These are phyloP conservation scores for Trichogramma evanescens DNA, from an alignment of 2,888 invertebrate genomes.

Conservation along the genomic window DNA sequence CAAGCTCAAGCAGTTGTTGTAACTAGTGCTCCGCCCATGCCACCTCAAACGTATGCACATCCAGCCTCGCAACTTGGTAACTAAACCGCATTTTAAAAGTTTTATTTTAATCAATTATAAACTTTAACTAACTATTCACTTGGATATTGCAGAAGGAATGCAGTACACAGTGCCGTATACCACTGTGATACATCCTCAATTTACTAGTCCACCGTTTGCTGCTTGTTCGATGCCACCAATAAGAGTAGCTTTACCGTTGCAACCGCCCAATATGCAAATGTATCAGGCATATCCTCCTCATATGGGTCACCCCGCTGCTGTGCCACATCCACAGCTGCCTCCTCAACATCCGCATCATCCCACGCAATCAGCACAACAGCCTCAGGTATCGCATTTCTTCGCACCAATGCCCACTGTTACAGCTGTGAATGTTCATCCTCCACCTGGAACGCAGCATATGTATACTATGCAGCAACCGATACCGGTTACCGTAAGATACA, in stretches of 20 bases:
- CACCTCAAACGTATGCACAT: constrained; percentile 54
- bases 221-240: constrained; percentile 52
- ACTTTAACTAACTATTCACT: not conserved
- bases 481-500: constrained; percentile 36
- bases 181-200: constrained; percentile 62
- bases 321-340: constrained; percentile 45
- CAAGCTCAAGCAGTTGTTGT: constrained; percentile 50
- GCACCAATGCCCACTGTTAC: constrained; percentile 40
- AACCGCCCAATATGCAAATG: constrained; percentile 51
- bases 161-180: constrained; percentile 62
- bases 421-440: constrained; percentile 40
- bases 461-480: constrained; percentile 44
- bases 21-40: constrained; percentile 49
- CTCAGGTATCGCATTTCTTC: constrained; percentile 43
- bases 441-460: constrained; percentile 43
- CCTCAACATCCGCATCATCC: constrained; percentile 53
- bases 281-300: constrained; percentile 46
- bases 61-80: constrained; percentile 38
- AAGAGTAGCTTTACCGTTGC: constrained; percentile 48
- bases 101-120: too few relatives aligned
- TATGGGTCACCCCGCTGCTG: constrained; percentile 37
- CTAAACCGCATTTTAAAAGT: not conserved
- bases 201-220: constrained; percentile 42
- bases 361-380: constrained; percentile 39
- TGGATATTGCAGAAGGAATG: constrained; percentile 41